Conservation (phyloP, 2,888 invertebrate species). For the Drosophila yooni region DNA sequence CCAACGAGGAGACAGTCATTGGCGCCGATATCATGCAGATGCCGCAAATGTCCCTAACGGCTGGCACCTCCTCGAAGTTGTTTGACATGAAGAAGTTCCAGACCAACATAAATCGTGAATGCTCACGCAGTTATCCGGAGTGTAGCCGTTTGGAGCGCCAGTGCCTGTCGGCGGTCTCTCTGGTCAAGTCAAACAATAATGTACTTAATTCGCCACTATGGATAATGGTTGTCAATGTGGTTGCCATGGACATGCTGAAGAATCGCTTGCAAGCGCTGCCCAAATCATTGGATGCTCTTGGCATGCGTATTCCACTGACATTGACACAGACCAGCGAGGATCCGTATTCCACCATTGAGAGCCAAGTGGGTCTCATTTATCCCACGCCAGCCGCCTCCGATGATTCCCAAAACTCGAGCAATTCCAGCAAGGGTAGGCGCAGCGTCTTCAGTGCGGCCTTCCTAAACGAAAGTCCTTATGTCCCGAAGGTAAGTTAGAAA, state of each 20-base stretch:
- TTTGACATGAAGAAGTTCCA: slow-evolving; percentile 91
- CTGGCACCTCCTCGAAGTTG: slow-evolving; percentile 88
- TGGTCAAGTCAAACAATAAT: slow-evolving; percentile 89
- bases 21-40: slow-evolving; percentile 89
- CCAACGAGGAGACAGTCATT: slow-evolving; percentile 87
- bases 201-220: slow-evolving; percentile 91
- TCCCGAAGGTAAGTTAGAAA: slow-evolving; percentile 80
- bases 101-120: slow-evolving; percentile 88
- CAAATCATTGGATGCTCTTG: slow-evolving; percentile 81
- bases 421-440: slow-evolving; percentile 77
- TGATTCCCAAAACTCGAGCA: slow-evolving; percentile 81
- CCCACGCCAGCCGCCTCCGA: slow-evolving; percentile 82
- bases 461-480: slow-evolving; percentile 83
- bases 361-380: slow-evolving; percentile 84
- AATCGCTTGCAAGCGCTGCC: slow-evolving; percentile 87
- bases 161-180: slow-evolving; percentile 89
- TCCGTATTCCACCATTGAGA: slow-evolving; percentile 85
- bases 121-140: slow-evolving; percentile 89
- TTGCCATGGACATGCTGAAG: slow-evolving; percentile 91
- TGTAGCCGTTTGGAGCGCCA: slow-evolving; percentile 88
- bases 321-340: slow-evolving; percentile 82
- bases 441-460: slow-evolving; percentile 78
- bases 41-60: slow-evolving; percentile 88
- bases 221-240: slow-evolving; percentile 92
- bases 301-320: slow-evolving; percentile 77